Evolutionary conservation across 2,888 invertebrate genomes (phyloP), one percentile per base, ranked within the genome.

Genomic region (Cephus sareptanus): DNA sequence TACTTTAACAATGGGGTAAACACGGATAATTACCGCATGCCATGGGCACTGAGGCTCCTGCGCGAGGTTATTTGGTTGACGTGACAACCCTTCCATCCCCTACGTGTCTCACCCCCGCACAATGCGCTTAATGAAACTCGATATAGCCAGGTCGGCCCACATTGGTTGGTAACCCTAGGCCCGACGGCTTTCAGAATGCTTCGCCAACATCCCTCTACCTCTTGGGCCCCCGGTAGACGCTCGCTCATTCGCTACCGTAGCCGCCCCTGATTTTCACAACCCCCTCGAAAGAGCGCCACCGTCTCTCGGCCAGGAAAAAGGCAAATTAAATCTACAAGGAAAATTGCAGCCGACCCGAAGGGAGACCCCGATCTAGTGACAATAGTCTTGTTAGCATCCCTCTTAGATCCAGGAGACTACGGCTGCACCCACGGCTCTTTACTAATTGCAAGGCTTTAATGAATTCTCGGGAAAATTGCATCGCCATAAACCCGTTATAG

Each of bases 381-480:
- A 88, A 88, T 88, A 84, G 87, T 81, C 87, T 87, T 85, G 88
- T 88, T 88, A 88, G 86, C 85, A 83, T 82, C 81, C 84, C 85
- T 85, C 31, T 71, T 71, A 71, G 23, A 56, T 56, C 56, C 56
- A 56, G 6, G 23, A 56, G 56, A 56, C 23, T 56, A 56, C 56
- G 56, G 23, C 23, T 56, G 56, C 56, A 23, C 9, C 9, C 56
- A 56, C 56, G 56, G 56, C 15, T 15, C 56, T 9, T 56, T 9
- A 85, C 88, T 89, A 89, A 89, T 89, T 89, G 87, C 86, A 71
- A 31, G 80, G 76, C 81, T 81, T 88, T 88, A 88, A 88, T 88
- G 88, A 87, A 88, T 86, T 85, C 84, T 85, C 83, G 85, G 81
- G 87, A 88, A 87, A 87, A 88, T 88, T 87, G 86, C 88, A 87